Conservation (phyloP, 2,888 invertebrate species). For the Spodoptera exigua region DNA sequence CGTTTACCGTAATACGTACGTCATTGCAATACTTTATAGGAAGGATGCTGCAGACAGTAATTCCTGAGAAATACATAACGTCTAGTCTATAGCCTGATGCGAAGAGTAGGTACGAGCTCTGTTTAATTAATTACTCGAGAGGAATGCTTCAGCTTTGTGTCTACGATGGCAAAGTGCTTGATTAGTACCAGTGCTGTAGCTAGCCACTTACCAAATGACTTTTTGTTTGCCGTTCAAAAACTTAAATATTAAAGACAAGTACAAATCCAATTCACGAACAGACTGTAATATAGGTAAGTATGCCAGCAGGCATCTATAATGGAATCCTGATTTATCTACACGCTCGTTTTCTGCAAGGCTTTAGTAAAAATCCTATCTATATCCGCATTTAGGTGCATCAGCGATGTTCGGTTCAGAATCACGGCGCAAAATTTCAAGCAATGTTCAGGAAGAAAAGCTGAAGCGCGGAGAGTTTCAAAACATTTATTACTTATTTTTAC, state of each 20-base stretch:
- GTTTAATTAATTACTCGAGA: no score
- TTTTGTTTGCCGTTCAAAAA: no score
- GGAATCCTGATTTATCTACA: slow-evolving; percentile 40
- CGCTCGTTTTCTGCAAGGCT: slow-evolving; percentile 28
- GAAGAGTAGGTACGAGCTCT: no score
- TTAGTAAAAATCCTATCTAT: slow-evolving; percentile 38
- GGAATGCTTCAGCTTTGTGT: no score
- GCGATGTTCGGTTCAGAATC: slow-evolving; percentile 13
- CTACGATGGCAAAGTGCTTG: no score
- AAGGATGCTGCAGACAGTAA: no score
- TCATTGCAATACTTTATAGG: slow-evolving; percentile 3
- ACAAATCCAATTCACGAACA: no score
- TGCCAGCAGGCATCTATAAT: slow-evolving; percentile 24
- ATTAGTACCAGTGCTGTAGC: no score
- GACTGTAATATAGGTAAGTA: slow-evolving; percentile 18
- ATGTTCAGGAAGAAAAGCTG: slow-evolving; percentile 15
- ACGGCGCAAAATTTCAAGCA: slow-evolving; percentile 13
- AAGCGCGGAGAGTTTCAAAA: slow-evolving; percentile 28
- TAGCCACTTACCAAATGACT: no score
- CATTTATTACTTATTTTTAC: slow-evolving; percentile 21
- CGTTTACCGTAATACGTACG: slow-evolving; percentile 5
- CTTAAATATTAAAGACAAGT: no score
- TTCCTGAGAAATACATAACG: no score
- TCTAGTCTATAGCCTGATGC: no score
- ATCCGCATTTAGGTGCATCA: slow-evolving; percentile 39